Conservation (phyloP, 2,113 vertebrate species). For the Saguinus imperator region DNA sequence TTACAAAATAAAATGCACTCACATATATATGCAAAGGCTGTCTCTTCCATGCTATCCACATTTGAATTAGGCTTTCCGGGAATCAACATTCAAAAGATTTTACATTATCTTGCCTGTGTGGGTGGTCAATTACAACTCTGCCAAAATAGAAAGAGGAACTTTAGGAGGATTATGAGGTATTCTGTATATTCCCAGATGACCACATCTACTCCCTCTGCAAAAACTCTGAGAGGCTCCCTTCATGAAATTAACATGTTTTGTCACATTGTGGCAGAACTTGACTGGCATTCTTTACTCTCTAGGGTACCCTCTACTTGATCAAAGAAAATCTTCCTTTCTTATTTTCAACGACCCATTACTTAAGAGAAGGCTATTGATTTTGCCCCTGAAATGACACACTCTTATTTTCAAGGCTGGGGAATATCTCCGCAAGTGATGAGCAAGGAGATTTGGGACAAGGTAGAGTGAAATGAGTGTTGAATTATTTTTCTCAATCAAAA, state of each 20-base stretch:
- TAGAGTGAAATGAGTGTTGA: constrained; percentile 49
- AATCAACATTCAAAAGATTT: constrained; percentile 47
- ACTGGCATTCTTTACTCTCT: constrained; percentile 32
- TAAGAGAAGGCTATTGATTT: constrained; percentile 74
- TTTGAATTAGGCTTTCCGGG: constrained; percentile 55
- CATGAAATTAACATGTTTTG: constrained; percentile 69
- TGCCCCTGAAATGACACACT: constrained; percentile 61
- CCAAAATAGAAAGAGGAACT: constrained; percentile 53
- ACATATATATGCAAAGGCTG: neutral
- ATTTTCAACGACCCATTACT: constrained; percentile 57
- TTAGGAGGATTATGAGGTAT: constrained; percentile 52
- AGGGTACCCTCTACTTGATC: constrained; percentile 60
- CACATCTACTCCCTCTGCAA: neutral
- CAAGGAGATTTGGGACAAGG: constrained; percentile 56
- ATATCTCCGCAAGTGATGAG: constrained; percentile 44
- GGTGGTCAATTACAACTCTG: constrained; percentile 54
- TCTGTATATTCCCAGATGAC: constrained; percentile 63
- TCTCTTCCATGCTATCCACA: neutral
- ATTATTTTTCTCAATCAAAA: constrained; percentile 29
- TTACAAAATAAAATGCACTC: neutral
- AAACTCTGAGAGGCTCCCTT: neutral
- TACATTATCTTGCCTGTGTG: neutral
- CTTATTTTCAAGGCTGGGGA: constrained; percentile 41
- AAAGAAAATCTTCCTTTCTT: constrained; percentile 67
- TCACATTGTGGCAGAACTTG: constrained; percentile 8